phyloP scores from a whole-genome alignment of 1,140 invertebrate genomes.

The Stenopsyche tienmushanensis region DNA sequence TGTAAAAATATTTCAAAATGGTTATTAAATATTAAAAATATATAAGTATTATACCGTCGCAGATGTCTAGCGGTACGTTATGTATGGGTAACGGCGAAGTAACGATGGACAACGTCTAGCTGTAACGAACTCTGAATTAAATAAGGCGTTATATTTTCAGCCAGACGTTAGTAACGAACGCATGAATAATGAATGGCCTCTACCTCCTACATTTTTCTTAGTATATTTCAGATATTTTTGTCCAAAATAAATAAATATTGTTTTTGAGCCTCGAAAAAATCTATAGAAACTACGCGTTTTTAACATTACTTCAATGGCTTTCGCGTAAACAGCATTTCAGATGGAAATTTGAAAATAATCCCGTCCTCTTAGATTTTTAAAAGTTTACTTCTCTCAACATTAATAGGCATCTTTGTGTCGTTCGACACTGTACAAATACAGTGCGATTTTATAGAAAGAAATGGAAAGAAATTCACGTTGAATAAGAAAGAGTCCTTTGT shows the following conservation, averaged over 20 bases:
- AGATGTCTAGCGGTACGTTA: slow-evolving; percentile 1
- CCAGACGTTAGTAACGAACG: slow-evolving; percentile 19
- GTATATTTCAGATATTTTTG: background rate
- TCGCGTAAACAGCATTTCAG: too few species aligned
- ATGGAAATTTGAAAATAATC: background rate
- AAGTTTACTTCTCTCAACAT: slow-evolving; percentile 11
- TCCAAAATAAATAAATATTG: background rate
- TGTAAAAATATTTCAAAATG: background rate
- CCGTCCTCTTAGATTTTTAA: background rate
- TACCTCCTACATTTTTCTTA: background rate
- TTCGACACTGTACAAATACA: slow-evolving; percentile 3
- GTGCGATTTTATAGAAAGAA: slow-evolving; percentile 24
- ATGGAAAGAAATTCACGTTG: slow-evolving; percentile 26
- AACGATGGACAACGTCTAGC: slow-evolving; percentile 23
- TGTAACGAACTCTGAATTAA: slow-evolving; percentile 39
- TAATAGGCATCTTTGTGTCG: slow-evolving; percentile 22
- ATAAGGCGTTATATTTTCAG: slow-evolving; percentile 35
- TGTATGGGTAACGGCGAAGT: slow-evolving; percentile 21
- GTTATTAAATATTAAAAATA: background rate
- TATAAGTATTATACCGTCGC: background rate
- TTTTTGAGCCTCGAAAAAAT: too few species aligned
- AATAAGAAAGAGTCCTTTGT: slow-evolving; percentile 26
- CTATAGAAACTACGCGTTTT: too few species aligned
- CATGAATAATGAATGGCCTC: slow-evolving; percentile 12
- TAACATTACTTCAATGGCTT: too few species aligned